A percentile compares a stretch with the other conserved stretches of the same genome.
Evolutionary conservation across 2,888 invertebrate species (phyloP).

Genomic region (Anthrax anthrax): DNA sequence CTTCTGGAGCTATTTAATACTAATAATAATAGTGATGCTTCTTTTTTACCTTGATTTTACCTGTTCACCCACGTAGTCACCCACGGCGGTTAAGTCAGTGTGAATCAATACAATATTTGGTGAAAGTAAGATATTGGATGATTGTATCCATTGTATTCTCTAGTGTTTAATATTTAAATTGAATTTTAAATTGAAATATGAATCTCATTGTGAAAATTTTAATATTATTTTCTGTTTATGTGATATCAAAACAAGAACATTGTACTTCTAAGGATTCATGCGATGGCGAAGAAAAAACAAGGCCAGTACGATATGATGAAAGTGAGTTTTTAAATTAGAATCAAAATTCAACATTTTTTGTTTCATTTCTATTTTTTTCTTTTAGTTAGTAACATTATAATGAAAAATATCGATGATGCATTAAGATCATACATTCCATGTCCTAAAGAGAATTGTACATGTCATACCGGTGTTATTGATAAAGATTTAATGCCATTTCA

Average conservation of each 20-base stretch:
- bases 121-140: too few relatives aligned
- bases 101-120: too few relatives aligned
- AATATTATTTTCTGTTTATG: not conserved
- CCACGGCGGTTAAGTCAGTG: too few relatives aligned
- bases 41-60: too few relatives aligned
- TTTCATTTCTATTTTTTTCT: not conserved
- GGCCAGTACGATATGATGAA: not conserved
- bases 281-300: not conserved
- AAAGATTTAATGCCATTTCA: constrained; percentile 54
- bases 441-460: constrained; percentile 43
- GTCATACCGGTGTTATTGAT: constrained; percentile 47
- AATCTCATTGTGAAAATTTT: not conserved
- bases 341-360: not conserved
- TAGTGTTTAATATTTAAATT: not conserved
- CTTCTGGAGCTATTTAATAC: too few relatives aligned
- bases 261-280: not conserved
- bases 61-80: too few relatives aligned
- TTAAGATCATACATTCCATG: constrained; percentile 41
- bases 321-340: not conserved
- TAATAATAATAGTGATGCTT: too few relatives aligned
- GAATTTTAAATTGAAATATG: not conserved
- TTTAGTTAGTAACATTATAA: constrained; percentile 22
- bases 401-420: constrained; percentile 38
- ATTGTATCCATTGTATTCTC: too few relatives aligned
- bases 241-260: not conserved